Evolutionary conservation across 2,888 invertebrate genomes (phyloP).

Genomic region (Cheilosia soror): DNA sequence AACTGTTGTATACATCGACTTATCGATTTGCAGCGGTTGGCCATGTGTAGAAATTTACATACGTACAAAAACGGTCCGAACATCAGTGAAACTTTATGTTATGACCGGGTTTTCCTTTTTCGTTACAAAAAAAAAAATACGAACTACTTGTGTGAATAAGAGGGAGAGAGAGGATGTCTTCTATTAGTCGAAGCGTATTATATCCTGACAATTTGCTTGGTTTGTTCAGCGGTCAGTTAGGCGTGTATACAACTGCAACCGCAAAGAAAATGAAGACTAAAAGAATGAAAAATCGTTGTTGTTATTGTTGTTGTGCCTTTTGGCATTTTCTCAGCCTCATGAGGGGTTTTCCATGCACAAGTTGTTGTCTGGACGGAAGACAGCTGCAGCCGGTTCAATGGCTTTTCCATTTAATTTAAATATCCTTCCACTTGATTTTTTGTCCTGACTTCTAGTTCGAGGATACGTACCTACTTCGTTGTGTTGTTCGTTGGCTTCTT

Average conservation of each 20-base stretch:
- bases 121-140: not conserved
- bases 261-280: slow-evolving; percentile 43
- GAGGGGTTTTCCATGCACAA: slow-evolving; percentile 23
- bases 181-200: slow-evolving; percentile 18
- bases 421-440: slow-evolving; percentile 49
- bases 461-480: slow-evolving; percentile 45
- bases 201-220: slow-evolving; percentile 46
- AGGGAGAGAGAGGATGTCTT: slow-evolving; percentile 8
- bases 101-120: slow-evolving; percentile 56
- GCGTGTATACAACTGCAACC: slow-evolving; percentile 41
- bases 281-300: slow-evolving; percentile 38
- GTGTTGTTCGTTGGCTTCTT: slow-evolving; percentile 36
- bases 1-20: slow-evolving; percentile 71
- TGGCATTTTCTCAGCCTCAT: slow-evolving; percentile 36
- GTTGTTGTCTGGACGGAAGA: slow-evolving; percentile 67
- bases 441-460: slow-evolving; percentile 57
- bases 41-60: slow-evolving; percentile 70
- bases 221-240: slow-evolving; percentile 61
- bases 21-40: slow-evolving; percentile 71
- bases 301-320: slow-evolving; percentile 41
- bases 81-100: slow-evolving; percentile 70
- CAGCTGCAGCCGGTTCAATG: slow-evolving; percentile 67
- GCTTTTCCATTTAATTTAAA: slow-evolving; percentile 72
- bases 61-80: slow-evolving; percentile 52
- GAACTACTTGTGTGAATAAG: not conserved